Base-by-base conservation (phyloP, 2,113 vertebrate species). In the Antigone vipio region DNA sequence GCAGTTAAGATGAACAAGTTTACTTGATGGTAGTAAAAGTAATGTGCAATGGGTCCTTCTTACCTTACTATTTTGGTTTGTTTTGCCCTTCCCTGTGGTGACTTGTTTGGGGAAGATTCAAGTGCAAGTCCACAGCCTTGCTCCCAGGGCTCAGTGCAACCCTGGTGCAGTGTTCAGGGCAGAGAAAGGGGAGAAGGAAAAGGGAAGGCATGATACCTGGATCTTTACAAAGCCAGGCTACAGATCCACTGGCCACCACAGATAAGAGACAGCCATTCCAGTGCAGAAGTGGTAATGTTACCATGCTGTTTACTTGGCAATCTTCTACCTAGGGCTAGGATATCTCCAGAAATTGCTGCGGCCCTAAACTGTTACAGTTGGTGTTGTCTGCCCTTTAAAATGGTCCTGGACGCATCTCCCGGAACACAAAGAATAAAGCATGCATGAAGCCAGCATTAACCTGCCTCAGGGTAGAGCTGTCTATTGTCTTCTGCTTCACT, bases 1-100 rank as follows among this genome's bases (percentile, higher is more conserved):
- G 47, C 56, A 59, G 94, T 96, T 95, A 94, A 45, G 82, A 92
- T 50, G 55, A 92, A 84, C 55, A 88, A 81, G 60, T 91, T 92
- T 67, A 91, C 74, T 71, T 66, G 10, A 53, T 92, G 71, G 49
- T 85, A 88, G 72, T 88, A 30, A 60, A 86, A 93, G 59, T 45
- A 69, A 63, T 9, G 21, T 76, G 52, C 60, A 63, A 26, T 62
- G n/a, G n/a, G 18, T 73, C 92, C 84, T 74, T 12, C 21, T 81
- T 55, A 63, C 45, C n/a, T 85, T 29, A 66, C 27, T 68, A 4
- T 4, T 34, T 44, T 42, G 22, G 40, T 32, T 76, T 66, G 50
- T 52, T 89, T 83, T 66, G 22, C 55, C 27, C 11, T 69, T 66
- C 12, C n/a, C 47, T 63, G 32, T n/a, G 24, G 15, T 35, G 45